Evolutionary conservation across 2,797 vertebrate species (phyloP).

Genomic region (Protonibea diacanthus): DNA sequence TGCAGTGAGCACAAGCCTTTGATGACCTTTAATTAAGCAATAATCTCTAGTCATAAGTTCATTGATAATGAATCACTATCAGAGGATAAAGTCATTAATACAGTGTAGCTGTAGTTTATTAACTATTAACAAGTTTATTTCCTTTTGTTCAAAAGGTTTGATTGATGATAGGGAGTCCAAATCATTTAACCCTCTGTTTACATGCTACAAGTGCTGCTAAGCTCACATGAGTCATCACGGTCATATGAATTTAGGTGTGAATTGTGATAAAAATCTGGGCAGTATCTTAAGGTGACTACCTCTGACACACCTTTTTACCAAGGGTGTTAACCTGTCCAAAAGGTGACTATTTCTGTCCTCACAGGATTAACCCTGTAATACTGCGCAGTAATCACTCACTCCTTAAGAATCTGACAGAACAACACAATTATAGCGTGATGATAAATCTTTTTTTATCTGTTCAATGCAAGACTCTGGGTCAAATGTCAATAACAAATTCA

Average conservation of each 20-base stretch:
- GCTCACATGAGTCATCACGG: conserved; percentile 14
- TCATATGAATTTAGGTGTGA: conserved; percentile 21
- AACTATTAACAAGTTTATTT: neutral
- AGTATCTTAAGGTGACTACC: neutral
- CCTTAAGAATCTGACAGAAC: neutral
- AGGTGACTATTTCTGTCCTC: neutral
- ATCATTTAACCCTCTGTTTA: conserved; percentile 4
- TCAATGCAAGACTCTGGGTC: neutral
- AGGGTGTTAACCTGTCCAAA: neutral
- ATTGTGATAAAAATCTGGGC: conserved; percentile 34
- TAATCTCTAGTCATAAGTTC: conserved; percentile 29
- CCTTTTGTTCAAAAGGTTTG: neutral
- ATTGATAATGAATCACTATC: conserved; percentile 26
- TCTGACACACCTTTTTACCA: neutral
- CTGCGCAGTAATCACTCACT: neutral
- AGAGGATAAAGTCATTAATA: conserved; percentile 1
- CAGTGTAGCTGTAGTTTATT: too few species aligned
- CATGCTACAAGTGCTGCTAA: neutral
- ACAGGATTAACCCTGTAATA: neutral
- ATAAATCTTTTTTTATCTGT: neutral
- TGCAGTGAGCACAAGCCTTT: conserved; percentile 19
- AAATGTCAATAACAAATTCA: conserved; percentile 3
- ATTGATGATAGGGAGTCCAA: neutral
- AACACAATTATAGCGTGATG: neutral
- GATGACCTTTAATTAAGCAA: conserved; percentile 22